These are phyloP conservation scores for Drosophila pruinosa DNA, from an alignment of 1,140 invertebrate genomes.

Conservation along the genomic window DNA sequence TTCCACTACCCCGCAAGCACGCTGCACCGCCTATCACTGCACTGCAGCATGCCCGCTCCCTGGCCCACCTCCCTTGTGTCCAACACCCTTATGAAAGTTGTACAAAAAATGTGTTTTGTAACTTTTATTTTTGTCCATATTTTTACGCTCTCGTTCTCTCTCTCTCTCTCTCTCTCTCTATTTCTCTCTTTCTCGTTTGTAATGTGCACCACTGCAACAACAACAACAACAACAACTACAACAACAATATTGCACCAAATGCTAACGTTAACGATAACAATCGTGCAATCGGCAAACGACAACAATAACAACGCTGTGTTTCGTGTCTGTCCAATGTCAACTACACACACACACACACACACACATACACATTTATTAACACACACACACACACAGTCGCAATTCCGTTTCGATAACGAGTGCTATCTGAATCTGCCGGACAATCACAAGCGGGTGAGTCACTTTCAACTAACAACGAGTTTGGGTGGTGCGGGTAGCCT, in stretches of 20 bases:
- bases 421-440: constrained; percentile 97
- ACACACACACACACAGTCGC: constrained; percentile 88
- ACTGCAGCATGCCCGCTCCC: constrained; percentile 11
- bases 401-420: constrained; percentile 99
- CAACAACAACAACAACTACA: constrained; percentile 28
- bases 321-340: constrained; percentile 13
- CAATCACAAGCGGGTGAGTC: constrained; percentile 97
- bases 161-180: constrained; percentile 35
- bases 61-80: constrained; percentile 23
- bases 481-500: constrained; percentile 31
- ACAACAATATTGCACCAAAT: constrained; percentile 34
- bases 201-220: constrained; percentile 23
- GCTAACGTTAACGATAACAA: neutral
- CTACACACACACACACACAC: constrained; percentile 12
- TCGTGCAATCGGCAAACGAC: neutral
- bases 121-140: constrained; percentile 38
- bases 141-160: constrained; percentile 11
- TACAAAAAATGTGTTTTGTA: constrained; percentile 43
- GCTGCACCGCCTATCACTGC: constrained; percentile 26
- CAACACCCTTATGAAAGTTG: neutral
- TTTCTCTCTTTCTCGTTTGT: constrained; percentile 28
- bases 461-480: constrained; percentile 71
- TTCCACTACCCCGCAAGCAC: neutral
- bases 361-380: neutral
- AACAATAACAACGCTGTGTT: constrained; percentile 10